Conservation (phyloP, 2,888 invertebrate species). For the Chrysolina haemoptera region DNA sequence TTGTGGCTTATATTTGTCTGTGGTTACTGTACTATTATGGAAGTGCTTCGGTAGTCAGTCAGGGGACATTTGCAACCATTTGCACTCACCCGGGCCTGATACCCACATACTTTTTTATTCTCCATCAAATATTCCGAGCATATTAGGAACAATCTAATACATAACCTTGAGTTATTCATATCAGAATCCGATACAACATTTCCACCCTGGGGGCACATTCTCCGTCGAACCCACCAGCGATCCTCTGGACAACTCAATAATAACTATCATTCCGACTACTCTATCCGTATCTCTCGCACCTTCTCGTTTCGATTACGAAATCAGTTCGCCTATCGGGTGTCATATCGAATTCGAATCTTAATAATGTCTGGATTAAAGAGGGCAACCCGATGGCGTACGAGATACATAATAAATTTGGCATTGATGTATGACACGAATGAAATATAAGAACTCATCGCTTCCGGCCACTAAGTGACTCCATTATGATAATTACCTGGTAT, state of each 20-base stretch:
- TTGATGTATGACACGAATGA: constrained; percentile 8
- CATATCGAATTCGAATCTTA: constrained; percentile 13
- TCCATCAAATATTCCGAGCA: neutral
- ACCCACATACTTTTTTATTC: too few species aligned
- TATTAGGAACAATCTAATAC: neutral
- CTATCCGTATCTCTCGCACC: constrained; percentile 1
- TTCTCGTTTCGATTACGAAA: constrained; percentile 10
- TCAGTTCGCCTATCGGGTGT: constrained; percentile 6
- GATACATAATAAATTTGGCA: constrained; percentile 19
- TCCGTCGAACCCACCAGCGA: neutral
- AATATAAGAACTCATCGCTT: constrained; percentile 14
- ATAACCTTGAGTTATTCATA: neutral
- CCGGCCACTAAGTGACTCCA: constrained; percentile 8
- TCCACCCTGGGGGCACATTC: neutral
- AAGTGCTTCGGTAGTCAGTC: too few species aligned
- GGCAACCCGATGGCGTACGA: constrained; percentile 11
- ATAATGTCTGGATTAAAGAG: constrained; percentile 13
- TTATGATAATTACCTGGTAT: constrained; percentile 3
- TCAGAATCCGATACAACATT: neutral
- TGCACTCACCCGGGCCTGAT: too few species aligned
- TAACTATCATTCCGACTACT: neutral
- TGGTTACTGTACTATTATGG: too few species aligned
- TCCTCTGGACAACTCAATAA: constrained; percentile 14
- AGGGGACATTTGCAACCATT: too few species aligned
- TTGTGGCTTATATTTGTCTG: too few species aligned